These are phyloP conservation scores for Penaeus chinensis DNA, from an alignment of 1,140 invertebrate genomes.

Conservation along the genomic window DNA sequence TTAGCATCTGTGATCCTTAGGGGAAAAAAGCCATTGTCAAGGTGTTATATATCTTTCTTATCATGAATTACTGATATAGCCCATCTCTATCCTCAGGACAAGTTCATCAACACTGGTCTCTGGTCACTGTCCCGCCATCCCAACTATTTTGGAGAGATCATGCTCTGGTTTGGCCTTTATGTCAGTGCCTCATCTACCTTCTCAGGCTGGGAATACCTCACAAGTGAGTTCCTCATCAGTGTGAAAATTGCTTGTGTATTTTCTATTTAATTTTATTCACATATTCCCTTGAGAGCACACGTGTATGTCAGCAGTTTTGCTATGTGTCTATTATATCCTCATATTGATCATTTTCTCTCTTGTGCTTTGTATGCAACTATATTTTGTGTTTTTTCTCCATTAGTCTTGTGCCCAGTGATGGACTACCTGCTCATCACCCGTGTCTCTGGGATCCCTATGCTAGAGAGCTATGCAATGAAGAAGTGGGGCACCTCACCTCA, in stretches of 20 bases:
- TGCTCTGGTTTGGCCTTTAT: slow-evolving; percentile 94
- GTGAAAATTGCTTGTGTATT: background rate
- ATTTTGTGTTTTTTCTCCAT: slow-evolving; percentile 31
- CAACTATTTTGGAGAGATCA: slow-evolving; percentile 95
- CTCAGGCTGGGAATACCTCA: slow-evolving; percentile 76
- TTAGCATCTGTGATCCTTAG: background rate
- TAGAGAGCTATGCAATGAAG: slow-evolving; percentile 74
- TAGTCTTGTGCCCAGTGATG: slow-evolving; percentile 88
- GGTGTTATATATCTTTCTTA: background rate
- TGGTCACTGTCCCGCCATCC: slow-evolving; percentile 93
- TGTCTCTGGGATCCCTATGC: slow-evolving; percentile 85
- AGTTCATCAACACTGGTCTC: slow-evolving; percentile 74
- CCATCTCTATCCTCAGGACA: slow-evolving; percentile 60
- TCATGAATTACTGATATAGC: background rate
- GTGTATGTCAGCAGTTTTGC: background rate
- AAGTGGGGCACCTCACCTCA: slow-evolving; percentile 63
- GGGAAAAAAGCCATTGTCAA: too few relatives aligned
- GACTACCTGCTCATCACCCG: slow-evolving; percentile 89
- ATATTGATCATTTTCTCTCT: background rate
- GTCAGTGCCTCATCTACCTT: slow-evolving; percentile 88
- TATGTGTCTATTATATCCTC: background rate
- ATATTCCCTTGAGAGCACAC: background rate
- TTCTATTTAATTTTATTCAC: background rate
- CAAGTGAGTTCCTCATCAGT: slow-evolving; percentile 37
- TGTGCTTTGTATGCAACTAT: background rate